A percentile compares a stretch with the other conserved stretches of the same genome.
Evolutionary conservation across 2,797 vertebrate genomes (phyloP).

Genomic region (Paramormyrops hopkinsi): DNA sequence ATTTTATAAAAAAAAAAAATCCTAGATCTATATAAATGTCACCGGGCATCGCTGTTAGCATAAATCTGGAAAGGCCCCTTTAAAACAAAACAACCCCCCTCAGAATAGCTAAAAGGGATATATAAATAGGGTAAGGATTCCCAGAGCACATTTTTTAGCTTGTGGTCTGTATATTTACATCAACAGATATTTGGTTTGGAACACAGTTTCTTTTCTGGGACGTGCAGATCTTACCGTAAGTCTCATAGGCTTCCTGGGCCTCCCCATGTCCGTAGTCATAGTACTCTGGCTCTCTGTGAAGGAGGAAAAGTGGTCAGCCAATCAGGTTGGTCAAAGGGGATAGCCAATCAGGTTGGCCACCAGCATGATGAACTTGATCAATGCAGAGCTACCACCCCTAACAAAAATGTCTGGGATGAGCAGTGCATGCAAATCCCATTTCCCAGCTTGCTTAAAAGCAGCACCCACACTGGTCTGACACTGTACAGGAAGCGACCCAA

Average conservation of each 20-base stretch:
- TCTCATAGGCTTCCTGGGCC: conserved; percentile 84
- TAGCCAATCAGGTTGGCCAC: not conserved
- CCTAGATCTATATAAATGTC: not conserved
- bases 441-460: not conserved
- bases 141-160: not conserved
- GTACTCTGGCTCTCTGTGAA: conserved; percentile 86
- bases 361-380: not conserved
- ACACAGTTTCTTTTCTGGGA: not conserved
- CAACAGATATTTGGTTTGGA: not conserved
- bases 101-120: not conserved
- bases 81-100: not conserved
- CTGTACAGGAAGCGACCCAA: not conserved
- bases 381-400: not conserved
- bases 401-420: not conserved
- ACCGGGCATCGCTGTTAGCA: not conserved
- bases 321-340: not conserved
- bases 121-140: not conserved
- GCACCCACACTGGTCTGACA: not conserved
- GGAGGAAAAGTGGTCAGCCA: not conserved
- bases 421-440: not conserved
- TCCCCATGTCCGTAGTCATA: conserved; percentile 98
- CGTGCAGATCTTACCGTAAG: conserved; percentile 71
- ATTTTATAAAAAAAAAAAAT: not conserved
- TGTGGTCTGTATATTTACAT: not conserved
- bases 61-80: not conserved